Evolutionary conservation across 1,140 invertebrate species (phyloP).

Genomic region (Andrena cerasifolii): DNA sequence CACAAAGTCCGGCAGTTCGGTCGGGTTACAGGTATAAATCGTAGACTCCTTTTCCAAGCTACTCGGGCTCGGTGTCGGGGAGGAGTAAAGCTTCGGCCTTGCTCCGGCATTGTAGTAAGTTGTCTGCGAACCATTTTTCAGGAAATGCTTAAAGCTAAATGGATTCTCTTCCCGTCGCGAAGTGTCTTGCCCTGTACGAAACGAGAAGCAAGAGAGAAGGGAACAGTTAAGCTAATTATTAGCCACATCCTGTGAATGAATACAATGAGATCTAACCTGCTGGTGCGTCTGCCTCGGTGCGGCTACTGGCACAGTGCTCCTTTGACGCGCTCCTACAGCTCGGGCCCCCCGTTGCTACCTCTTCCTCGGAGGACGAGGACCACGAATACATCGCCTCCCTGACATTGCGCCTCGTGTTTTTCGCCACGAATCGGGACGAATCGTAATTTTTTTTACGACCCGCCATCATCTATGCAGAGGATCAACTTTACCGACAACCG

Average conservation of each 20-base stretch:
- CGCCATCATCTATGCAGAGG: constrained; percentile 58
- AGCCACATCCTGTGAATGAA: not conserved
- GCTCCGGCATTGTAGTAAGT: constrained; percentile 83
- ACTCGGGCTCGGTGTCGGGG: constrained; percentile 62
- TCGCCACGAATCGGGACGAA: constrained; percentile 30
- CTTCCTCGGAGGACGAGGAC: constrained; percentile 57
- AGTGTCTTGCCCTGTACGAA: constrained; percentile 70
- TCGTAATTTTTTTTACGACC: constrained; percentile 46
- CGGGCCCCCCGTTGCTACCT: not conserved
- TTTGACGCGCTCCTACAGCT: constrained; percentile 20
- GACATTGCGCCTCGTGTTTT: constrained; percentile 12
- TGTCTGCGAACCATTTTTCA: constrained; percentile 81
- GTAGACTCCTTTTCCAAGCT: constrained; percentile 63
- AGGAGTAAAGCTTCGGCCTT: constrained; percentile 83
- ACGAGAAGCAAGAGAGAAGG: not conserved
- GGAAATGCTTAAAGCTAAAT: constrained; percentile 92
- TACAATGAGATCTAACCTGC: constrained; percentile 53
- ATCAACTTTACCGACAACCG: constrained; percentile 49
- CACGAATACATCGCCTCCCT: constrained; percentile 2
- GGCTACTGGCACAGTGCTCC: constrained; percentile 29
- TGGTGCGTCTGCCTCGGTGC: constrained; percentile 24
- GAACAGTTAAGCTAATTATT: not conserved
- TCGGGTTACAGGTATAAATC: constrained; percentile 79
- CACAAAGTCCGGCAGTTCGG: constrained; percentile 84
- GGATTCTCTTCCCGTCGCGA: constrained; percentile 87